Evolutionary conservation across 1,140 invertebrate genomes (phyloP), one percentile per base, ranked within the genome.

Genomic region (Drosophila pachea): DNA sequence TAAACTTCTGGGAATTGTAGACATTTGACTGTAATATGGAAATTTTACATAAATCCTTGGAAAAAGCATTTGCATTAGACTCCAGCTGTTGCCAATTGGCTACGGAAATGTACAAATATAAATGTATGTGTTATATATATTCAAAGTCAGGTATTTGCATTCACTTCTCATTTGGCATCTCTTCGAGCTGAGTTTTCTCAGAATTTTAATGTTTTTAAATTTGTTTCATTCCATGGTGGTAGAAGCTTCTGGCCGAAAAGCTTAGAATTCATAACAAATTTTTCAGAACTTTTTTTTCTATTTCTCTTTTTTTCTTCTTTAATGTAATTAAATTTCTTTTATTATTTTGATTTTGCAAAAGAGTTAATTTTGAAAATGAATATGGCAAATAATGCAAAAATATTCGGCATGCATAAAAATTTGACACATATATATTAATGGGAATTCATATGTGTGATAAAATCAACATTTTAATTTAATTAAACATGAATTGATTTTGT

Each of bases 31-130:
- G 71, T 66, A 73, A 70, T 59, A 54, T 35, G 42, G 14, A 68
- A 78, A 73, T 84, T 84, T 84, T 70, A 62, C 79, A 84, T 84
- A 84, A 83, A 76, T 79, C 73, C 62, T 45, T 63, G n/a, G 53
- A 60, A 68, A 73, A 84, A 78, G 22, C 74, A 78, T 83, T 83
- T 83, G 65, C 78, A 76, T 69, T 73, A 50, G 45, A 48, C 67
- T 66, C 70, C 32, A 43, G 52, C 61, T 38, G 53, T 36, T 65
- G 43, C 55, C 73, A 65, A 61, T 73, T 65, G 42, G 36, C 73
- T 73, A 64, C 76, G 75, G 69, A 52, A 56, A 68, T 56, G 31
- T 35, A 35, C 33, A 43, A 22, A 22, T 22, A 22, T 22, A 22
- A 22, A 22, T 22, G 22, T 43, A 43, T 14, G 5, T n/a, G 45